These are phyloP conservation scores for Xanthorhoe designata DNA, from an alignment of 2,888 invertebrate species.

Conservation along the genomic window DNA sequence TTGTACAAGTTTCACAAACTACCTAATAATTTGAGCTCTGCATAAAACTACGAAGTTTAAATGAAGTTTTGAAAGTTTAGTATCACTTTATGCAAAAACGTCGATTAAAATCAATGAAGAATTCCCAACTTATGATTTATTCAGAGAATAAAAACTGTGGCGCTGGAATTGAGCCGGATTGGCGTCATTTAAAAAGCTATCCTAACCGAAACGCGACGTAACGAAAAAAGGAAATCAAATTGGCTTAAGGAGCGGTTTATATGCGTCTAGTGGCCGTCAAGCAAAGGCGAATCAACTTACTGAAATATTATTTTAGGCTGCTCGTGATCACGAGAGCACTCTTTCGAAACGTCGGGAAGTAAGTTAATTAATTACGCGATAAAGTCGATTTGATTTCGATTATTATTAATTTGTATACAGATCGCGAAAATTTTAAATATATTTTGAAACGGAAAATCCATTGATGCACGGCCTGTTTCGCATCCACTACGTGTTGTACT, in stretches of 20 bases:
- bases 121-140: constrained; percentile 34
- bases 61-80: constrained; percentile 16
- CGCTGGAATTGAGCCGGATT: constrained; percentile 29
- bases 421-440: no score
- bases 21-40: constrained; percentile 18
- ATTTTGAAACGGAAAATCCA: no score
- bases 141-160: constrained; percentile 30
- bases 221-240: constrained; percentile 41
- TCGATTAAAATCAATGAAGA: constrained; percentile 30
- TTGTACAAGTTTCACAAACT: constrained; percentile 1
- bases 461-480: no score
- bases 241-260: constrained; percentile 30
- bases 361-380: no score
- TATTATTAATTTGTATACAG: no score
- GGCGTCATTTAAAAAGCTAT: constrained; percentile 41
- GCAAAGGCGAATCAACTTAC: background rate
- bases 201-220: constrained; percentile 39
- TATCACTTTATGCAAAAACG: constrained; percentile 31
- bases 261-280: background rate
- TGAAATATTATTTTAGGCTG: no score
- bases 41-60: constrained; percentile 24
- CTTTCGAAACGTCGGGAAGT: no score
- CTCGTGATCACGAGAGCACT: no score
- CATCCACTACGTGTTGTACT: no score
- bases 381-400: no score